A percentile compares a stretch with the other conserved stretches of the same genome.
phyloP scores from a whole-genome alignment of 2,797 vertebrate species.

The Parauchenoglanis punctatus region DNA sequence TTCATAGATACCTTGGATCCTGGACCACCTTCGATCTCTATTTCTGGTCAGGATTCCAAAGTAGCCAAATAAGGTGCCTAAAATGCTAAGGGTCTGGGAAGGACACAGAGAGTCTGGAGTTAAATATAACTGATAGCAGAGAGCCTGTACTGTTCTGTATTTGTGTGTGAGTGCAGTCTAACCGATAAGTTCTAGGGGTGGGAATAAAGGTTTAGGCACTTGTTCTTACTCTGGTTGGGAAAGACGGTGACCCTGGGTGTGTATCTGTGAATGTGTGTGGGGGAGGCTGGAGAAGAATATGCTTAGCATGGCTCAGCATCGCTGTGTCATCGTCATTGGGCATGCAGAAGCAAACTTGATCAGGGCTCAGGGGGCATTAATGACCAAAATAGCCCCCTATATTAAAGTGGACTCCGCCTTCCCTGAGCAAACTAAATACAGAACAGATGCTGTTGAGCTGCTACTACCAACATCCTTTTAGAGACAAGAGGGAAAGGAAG shows the following conservation, averaged over 20 bases:
- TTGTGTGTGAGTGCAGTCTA: conserved; percentile 34
- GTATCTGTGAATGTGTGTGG: conserved; percentile 20
- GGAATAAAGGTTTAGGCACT: conserved; percentile 33
- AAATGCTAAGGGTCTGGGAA: conserved; percentile 47
- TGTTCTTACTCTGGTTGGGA: conserved; percentile 39
- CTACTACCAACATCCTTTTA: conserved; percentile 55
- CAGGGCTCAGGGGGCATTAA: conserved; percentile 44
- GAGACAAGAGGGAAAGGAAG: conserved; percentile 43
- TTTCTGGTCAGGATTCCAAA: conserved; percentile 53
- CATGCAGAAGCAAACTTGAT: conserved; percentile 52
- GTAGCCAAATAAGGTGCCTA: conserved; percentile 56
- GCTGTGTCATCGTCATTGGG: conserved; percentile 42
- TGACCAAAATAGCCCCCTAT: conserved; percentile 57
- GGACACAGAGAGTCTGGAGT: conserved; percentile 45
- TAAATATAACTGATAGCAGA: conserved; percentile 54
- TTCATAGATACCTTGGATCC: conserved; percentile 42
- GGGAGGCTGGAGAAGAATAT: conserved; percentile 23
- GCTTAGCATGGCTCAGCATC: conserved; percentile 34
- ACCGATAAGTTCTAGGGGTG: conserved; percentile 48
- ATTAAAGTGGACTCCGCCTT: conserved; percentile 50
- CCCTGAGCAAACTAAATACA: conserved; percentile 52
- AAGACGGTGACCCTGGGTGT: conserved; percentile 35
- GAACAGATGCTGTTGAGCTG: conserved; percentile 45
- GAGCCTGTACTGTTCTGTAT: conserved; percentile 33
- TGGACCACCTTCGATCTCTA: conserved; percentile 44